Conservation (phyloP, 2,888 invertebrate species). For the Drosophila greeni region DNA sequence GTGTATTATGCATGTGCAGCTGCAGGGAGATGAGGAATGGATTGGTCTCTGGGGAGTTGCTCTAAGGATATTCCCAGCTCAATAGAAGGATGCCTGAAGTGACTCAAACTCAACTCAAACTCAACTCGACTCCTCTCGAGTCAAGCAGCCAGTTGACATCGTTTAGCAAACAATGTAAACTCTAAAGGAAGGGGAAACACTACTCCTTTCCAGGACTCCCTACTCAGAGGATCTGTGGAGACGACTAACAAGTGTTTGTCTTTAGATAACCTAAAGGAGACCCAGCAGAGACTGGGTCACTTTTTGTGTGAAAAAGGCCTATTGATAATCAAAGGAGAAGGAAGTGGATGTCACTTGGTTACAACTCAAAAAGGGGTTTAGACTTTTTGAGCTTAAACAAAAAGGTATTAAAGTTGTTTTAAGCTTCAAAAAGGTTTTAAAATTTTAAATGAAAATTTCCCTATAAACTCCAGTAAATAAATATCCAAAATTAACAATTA, state of each 20-base stretch:
- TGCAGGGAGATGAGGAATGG: constrained; percentile 11
- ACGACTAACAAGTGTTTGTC: constrained; percentile 38
- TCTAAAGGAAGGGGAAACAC: neutral
- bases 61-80: constrained; percentile 23
- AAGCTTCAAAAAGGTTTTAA: too few relatives aligned
- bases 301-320: neutral
- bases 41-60: neutral
- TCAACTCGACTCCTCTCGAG: constrained; percentile 32
- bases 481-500: neutral
- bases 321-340: neutral
- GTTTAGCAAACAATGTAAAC: constrained; percentile 52
- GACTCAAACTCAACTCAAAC: neutral
- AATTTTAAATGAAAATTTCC: too few relatives aligned
- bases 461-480: too few relatives aligned
- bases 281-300: constrained; percentile 17
- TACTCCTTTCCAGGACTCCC: too few relatives aligned
- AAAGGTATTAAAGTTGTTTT: too few relatives aligned
- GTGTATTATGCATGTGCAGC: constrained; percentile 68
- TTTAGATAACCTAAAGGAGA: constrained; percentile 34
- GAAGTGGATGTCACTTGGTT: constrained; percentile 4
- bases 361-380: neutral
- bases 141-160: constrained; percentile 65
- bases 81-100: neutral
- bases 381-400: too few relatives aligned
- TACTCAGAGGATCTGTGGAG: neutral